These are phyloP conservation scores for Eurystomus gularis DNA, from an alignment of 2,113 vertebrate species.

Conservation along the genomic window DNA sequence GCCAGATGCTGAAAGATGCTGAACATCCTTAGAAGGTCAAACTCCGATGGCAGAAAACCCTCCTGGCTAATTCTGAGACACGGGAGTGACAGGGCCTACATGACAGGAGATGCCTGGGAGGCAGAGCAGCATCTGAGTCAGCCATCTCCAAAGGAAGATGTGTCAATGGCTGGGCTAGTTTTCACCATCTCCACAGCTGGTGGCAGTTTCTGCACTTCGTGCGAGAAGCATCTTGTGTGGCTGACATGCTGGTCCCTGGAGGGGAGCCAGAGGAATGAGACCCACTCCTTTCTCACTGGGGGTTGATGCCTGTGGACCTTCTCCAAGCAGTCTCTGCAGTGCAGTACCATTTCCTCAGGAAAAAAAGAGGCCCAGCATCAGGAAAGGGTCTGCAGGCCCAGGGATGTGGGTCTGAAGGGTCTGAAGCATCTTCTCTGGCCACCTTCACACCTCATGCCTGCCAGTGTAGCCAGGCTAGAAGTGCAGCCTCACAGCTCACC, in stretches of 20 bases:
- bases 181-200: conserved; percentile 45
- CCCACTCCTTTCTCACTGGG: not conserved
- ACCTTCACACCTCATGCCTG: not conserved
- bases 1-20: conserved; percentile 47
- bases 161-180: not conserved
- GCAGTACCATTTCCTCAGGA: not conserved
- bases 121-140: conserved; percentile 35
- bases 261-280: not conserved
- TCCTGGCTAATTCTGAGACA: not conserved
- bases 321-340: not conserved
- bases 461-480: not conserved
- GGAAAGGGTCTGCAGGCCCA: not conserved
- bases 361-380: not conserved
- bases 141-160: not conserved
- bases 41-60: not conserved
- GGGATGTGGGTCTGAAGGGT: not conserved
- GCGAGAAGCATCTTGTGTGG: not conserved
- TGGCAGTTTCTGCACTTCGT: conserved; percentile 23
- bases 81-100: not conserved
- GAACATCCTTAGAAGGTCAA: conserved; percentile 60
- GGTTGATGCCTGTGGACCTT: not conserved
- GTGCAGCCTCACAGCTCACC: not conserved
- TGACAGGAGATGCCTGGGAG: not conserved
- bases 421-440: not conserved
- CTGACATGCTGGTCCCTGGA: conserved; percentile 8